phyloP scores from a whole-genome alignment of 2,888 invertebrate genomes.

The Folsomia candida region DNA sequence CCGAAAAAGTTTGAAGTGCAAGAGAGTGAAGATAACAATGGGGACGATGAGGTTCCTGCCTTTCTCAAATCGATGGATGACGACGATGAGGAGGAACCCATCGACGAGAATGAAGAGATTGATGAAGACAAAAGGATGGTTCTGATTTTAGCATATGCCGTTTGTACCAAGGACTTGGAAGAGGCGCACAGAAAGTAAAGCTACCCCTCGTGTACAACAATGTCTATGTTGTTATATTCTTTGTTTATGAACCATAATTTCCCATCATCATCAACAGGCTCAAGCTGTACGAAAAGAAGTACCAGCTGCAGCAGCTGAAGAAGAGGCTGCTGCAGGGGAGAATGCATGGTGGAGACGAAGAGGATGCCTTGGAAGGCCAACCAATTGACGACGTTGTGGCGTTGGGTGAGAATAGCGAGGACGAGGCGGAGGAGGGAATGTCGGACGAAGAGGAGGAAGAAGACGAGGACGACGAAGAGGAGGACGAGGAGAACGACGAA shows the following conservation, averaged over 20 bases:
- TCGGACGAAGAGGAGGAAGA: conserved; percentile 20
- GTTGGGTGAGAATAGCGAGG: neutral
- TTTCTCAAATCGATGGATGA: neutral
- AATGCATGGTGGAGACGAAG: too few species aligned
- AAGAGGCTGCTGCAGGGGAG: too few species aligned
- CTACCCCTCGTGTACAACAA: neutral
- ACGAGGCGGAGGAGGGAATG: conserved; percentile 1
- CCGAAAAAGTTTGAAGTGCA: neutral
- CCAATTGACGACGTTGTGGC: neutral
- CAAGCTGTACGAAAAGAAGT: conserved; percentile 35
- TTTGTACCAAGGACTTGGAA: conserved; percentile 29
- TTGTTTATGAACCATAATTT: neutral
- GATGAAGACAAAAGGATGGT: conserved; percentile 29
- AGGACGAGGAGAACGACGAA: neutral
- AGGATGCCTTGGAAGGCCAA: neutral
- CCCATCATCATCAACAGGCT: conserved; percentile 19
- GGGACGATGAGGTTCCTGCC: too few species aligned
- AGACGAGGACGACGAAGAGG: conserved; percentile 7
- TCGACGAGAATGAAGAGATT: conserved; percentile 26
- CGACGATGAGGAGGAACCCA: neutral
- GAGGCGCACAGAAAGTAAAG: conserved; percentile 33
- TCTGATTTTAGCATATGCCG: conserved; percentile 28
- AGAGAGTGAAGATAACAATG: neutral
- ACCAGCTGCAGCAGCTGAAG: too few species aligned
- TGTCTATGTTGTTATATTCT: neutral